A percentile compares a stretch with the other conserved stretches of the same genome.
phyloP scores from a whole-genome alignment of 1,140 invertebrate species.

The Ptiloglossa arizonensis region DNA sequence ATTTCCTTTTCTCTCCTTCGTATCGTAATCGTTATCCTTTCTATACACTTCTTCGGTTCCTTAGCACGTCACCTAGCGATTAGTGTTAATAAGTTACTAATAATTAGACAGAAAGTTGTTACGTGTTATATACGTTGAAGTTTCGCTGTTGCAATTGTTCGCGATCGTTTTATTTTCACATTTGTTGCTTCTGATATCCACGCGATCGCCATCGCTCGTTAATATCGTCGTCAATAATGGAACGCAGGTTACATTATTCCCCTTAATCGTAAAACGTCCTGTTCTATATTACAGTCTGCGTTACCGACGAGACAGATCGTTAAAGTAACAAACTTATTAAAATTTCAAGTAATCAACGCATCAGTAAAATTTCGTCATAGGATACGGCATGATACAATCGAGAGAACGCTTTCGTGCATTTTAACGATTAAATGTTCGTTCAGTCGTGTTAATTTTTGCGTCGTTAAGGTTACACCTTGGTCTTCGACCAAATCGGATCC shows the following conservation, averaged over 20 bases:
- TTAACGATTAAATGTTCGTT: neutral
- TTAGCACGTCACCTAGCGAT: slow-evolving; percentile 23
- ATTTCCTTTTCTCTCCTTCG: too few relatives aligned
- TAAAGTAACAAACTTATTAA: slow-evolving; percentile 46
- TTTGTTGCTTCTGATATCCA: neutral
- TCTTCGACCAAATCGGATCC: neutral
- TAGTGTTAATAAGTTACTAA: slow-evolving; percentile 37
- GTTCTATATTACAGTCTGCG: slow-evolving; percentile 31
- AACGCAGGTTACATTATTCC: neutral
- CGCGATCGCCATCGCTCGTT: neutral
- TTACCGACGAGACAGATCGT: slow-evolving; percentile 24
- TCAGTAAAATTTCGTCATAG: slow-evolving; percentile 28
- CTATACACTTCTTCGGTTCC: slow-evolving; percentile 34
- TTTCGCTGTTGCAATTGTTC: neutral
- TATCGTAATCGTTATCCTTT: neutral
- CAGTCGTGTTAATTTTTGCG: slow-evolving; percentile 10
- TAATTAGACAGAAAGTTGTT: slow-evolving; percentile 45
- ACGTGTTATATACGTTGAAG: slow-evolving; percentile 28
- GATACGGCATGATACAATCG: slow-evolving; percentile 7
- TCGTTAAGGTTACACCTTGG: neutral
- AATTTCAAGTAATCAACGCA: slow-evolving; percentile 43
- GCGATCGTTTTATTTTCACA: neutral
- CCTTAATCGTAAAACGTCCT: slow-evolving; percentile 15
- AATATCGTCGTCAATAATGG: slow-evolving; percentile 41
- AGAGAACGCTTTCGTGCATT: neutral